Conservation (phyloP, 35 echinoderm and acorn worm species). For the Apostichopus parvimensis region DNA sequence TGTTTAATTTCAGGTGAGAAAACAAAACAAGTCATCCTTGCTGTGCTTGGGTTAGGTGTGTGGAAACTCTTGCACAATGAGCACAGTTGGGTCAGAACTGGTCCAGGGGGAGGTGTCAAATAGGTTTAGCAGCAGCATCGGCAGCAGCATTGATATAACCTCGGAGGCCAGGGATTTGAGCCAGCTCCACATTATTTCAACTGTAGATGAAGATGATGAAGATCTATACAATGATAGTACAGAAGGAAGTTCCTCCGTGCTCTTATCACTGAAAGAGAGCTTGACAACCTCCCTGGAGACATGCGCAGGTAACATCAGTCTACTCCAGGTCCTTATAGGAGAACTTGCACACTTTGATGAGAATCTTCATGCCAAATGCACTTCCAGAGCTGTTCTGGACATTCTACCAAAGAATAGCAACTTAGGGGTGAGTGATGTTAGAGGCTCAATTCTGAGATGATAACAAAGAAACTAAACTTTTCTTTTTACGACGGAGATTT, state of each 20-base stretch:
- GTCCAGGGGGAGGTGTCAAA: not conserved
- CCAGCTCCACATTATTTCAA: not conserved
- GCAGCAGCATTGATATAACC: slow-evolving; percentile 38
- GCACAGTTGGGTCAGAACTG: not conserved
- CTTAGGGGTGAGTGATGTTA: not conserved
- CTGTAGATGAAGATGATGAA: slow-evolving; percentile 7
- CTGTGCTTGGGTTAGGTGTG: not conserved
- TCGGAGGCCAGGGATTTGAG: not conserved
- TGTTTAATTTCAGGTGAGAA: not conserved
- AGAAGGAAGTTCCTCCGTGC: not conserved
- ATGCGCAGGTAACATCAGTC: not conserved
- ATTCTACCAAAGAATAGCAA: not conserved
- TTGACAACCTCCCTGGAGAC: not conserved
- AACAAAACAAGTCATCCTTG: not conserved
- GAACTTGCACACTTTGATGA: slow-evolving; percentile 20
- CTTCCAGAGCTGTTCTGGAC: not conserved
- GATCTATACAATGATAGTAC: slow-evolving; percentile 10
- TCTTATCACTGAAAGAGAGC: not conserved
- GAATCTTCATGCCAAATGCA: not conserved
- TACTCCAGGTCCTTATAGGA: not conserved
- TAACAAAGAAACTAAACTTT: too few species aligned
- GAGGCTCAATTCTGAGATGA: too few species aligned
- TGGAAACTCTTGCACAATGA: not conserved
- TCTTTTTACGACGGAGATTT: too few species aligned
- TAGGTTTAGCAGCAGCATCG: not conserved